Percentiles rank a stretch among this genome's conserved stretches.
These are phyloP conservation scores for Sphaeramia orbicularis DNA, from an alignment of 2,797 vertebrate genomes.

Conservation along the genomic window DNA sequence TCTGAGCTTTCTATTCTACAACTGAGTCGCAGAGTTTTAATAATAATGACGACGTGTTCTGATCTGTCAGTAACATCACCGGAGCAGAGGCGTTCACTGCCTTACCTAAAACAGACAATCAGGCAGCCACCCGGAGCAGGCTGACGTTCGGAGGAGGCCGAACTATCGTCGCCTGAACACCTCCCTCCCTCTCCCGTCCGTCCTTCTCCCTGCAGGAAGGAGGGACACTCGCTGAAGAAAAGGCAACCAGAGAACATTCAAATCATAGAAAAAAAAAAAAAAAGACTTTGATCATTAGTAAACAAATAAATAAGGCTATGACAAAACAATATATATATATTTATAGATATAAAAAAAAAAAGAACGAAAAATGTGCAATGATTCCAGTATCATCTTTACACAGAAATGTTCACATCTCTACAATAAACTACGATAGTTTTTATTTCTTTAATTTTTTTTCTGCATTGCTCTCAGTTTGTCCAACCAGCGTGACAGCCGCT, in stretches of 20 bases:
- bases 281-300: slow-evolving; percentile 69
- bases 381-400: slow-evolving; percentile 81
- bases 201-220: not conserved
- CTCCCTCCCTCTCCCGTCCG: not conserved
- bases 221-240: slow-evolving; percentile 46
- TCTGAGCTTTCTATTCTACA: too few relatives aligned
- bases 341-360: slow-evolving; percentile 63
- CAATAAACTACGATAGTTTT: slow-evolving; percentile 51
- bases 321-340: slow-evolving; percentile 79
- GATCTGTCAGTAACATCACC: not conserved
- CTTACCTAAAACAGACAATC: not conserved
- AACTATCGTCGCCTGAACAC: not conserved
- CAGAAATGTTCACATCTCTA: slow-evolving; percentile 77
- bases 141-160: not conserved
- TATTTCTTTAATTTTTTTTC: slow-evolving; percentile 21
- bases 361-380: slow-evolving; percentile 74
- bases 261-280: slow-evolving; percentile 53
- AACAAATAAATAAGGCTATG: slow-evolving; percentile 85
- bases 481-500: slow-evolving; percentile 34
- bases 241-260: slow-evolving; percentile 79
- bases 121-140: not conserved
- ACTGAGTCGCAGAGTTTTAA: not conserved
- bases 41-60: not conserved
- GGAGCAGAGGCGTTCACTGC: slow-evolving; percentile 14
- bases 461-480: slow-evolving; percentile 40